These are phyloP conservation scores for Penaeus japonicus DNA, from an alignment of 1,140 invertebrate genomes.

Conservation along the genomic window DNA sequence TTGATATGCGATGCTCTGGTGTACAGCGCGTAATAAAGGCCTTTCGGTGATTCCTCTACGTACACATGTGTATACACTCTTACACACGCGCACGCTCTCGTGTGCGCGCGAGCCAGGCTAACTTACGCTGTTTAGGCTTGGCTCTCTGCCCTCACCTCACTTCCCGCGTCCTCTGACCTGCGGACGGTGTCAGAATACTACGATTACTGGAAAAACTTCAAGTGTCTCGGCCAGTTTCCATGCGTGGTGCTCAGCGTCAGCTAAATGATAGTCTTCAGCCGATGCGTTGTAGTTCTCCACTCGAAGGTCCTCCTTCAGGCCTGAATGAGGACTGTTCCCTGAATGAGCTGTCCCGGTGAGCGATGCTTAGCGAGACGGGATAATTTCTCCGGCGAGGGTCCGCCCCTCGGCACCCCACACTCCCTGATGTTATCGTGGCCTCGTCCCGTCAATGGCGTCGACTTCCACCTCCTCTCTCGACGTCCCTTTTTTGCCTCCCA, in stretches of 20 bases:
- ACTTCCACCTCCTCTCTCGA: neutral
- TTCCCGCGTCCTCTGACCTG: neutral
- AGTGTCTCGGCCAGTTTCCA: too few species aligned
- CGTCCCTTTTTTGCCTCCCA: neutral
- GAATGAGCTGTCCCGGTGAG: neutral
- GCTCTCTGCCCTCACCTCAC: neutral
- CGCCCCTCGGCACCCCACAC: neutral
- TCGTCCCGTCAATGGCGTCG: neutral
- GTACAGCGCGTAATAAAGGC: too few species aligned
- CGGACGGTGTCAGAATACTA: slow-evolving; percentile 20
- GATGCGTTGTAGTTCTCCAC: neutral
- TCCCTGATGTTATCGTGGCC: slow-evolving; percentile 28
- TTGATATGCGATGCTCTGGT: too few species aligned
- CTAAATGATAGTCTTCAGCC: too few species aligned
- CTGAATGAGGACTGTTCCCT: neutral
- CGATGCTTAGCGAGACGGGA: neutral
- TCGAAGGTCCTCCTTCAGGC: neutral
- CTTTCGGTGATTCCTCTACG: too few species aligned
- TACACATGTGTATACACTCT: neutral
- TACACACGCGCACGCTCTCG: slow-evolving; percentile 6
- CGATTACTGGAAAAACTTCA: neutral
- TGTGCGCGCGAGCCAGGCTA: neutral
- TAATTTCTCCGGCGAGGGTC: neutral
- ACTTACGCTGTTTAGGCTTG: slow-evolving; percentile 9
- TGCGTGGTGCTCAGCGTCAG: neutral